Base-by-base conservation (phyloP, 2,113 vertebrate genomes). In the Ciconia boyciana region DNA sequence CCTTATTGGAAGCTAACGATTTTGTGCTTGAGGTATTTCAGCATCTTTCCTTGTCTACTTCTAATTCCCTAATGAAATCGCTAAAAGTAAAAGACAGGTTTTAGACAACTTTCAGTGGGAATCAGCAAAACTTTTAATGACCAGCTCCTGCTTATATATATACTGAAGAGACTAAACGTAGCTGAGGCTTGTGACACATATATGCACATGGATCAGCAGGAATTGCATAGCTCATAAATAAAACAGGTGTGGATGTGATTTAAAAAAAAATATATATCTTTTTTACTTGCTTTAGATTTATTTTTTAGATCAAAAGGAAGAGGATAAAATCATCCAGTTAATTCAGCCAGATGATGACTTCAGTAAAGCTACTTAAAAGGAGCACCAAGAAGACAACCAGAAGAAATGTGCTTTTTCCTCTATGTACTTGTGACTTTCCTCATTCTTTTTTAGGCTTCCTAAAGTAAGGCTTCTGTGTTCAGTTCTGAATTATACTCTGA, bases 101-200 rank as follows among this genome's bases (percentile, higher is more conserved):
- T 74, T 16, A 49, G 41, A 11, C 58, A 69, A 24, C 32, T 93
- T 92, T 68, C 44, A 29, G 31, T 6, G 5, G 54, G 46, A 48
- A 34, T 92, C 81, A 96, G 90, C 49, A 60, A 32, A 96, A 70
- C 3, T 68, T 93, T 79, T 41, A 74, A 77, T 55, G 77, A 77
- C 14, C 9, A n/a, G 54, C 62, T 78, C 25, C 57, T 46, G 39
- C 34, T 80, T 64, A 20, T 22, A 11, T 44, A 26, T 24, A 28
- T 34, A 55, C 20, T 34, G 54, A 46, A 48, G 31, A 82, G 34
- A 55, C 34, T 43, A 34, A n/a, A 76, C 4, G 43, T 36, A 41
- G n/a, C 65, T 26, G 85, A 57, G 29, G 74, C 61, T 87, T 74
- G 44, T 81, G 62, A 15, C 8, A 51, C 11, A 3, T 13, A 39